These are phyloP conservation scores for Orthosia incerta DNA, from an alignment of 2,888 invertebrate species.

Conservation along the genomic window DNA sequence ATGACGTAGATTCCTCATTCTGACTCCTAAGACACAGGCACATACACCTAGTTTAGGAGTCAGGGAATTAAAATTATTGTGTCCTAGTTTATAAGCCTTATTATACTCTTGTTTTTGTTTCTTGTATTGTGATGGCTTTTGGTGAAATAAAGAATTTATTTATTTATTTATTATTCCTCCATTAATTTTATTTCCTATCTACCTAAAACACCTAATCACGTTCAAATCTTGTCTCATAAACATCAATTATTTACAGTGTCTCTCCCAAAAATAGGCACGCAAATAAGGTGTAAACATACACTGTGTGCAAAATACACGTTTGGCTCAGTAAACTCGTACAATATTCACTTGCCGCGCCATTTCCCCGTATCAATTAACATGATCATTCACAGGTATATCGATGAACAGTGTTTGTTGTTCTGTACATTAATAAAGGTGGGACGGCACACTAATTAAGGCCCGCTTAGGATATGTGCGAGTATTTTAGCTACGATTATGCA, in stretches of 20 bases:
- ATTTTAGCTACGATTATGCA: neutral
- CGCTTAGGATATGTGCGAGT: neutral
- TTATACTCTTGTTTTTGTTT: too few species aligned
- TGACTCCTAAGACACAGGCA: too few species aligned
- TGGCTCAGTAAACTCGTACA: constrained; percentile 57
- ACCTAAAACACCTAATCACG: neutral
- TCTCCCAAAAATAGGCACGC: constrained; percentile 17
- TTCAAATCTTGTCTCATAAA: constrained; percentile 18
- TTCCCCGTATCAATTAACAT: constrained; percentile 66
- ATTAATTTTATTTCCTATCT: neutral
- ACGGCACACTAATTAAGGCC: constrained; percentile 27
- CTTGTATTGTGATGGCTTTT: too few species aligned
- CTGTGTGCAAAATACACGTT: constrained; percentile 45
- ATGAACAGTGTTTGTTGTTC: constrained; percentile 24
- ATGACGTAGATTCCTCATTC: too few species aligned
- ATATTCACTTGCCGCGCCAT: constrained; percentile 58
- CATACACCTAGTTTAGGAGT: too few species aligned
- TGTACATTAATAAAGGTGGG: constrained; percentile 29
- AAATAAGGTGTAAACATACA: constrained; percentile 37
- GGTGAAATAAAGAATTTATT: too few species aligned
- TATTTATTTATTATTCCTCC: too few species aligned
- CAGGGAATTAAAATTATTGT: too few species aligned
- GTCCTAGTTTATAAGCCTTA: too few species aligned
- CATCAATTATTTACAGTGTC: constrained; percentile 20
- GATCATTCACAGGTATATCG: constrained; percentile 61